Evolutionary conservation across 2,797 vertebrate species (phyloP).

Genomic region (Spinus olivaceus): DNA sequence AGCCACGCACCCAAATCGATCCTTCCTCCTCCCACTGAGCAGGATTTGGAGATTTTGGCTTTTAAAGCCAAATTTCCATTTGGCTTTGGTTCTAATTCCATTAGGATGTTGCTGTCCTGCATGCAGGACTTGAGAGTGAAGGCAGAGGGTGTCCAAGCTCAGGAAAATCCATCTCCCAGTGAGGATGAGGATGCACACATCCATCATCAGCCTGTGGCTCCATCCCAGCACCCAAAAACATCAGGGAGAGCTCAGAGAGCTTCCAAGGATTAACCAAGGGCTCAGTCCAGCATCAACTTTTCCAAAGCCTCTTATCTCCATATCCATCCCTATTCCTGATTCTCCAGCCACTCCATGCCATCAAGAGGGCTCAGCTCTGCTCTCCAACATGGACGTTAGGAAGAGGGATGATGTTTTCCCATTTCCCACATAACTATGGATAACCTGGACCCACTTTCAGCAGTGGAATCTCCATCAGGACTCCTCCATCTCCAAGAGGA

Average conservation of each 20-base stretch:
- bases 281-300: not conserved
- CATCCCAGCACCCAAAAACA: not conserved
- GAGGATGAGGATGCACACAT: rapidly evolving
- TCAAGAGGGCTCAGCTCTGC: not conserved
- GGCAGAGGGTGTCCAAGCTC: not conserved
- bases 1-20: rapidly evolving
- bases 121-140: not conserved
- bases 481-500: not conserved
- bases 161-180: not conserved
- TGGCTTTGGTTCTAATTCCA: not conserved
- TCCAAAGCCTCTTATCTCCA: not conserved
- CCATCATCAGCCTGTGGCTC: not conserved
- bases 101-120: not conserved
- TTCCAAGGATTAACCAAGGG: not conserved
- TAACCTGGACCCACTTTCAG: not conserved
- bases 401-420: not conserved
- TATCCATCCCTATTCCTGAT: not conserved
- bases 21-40: not conserved
- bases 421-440: not conserved
- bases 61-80: not conserved
- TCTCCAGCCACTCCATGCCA: not conserved
- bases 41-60: not conserved
- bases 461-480: not conserved
- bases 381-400: rapidly evolving
- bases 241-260: not conserved